These are phyloP conservation scores for Parazoanthus atlanticus DNA, from an alignment of 92 coral and sea anemone genomes.

Conservation along the genomic window DNA sequence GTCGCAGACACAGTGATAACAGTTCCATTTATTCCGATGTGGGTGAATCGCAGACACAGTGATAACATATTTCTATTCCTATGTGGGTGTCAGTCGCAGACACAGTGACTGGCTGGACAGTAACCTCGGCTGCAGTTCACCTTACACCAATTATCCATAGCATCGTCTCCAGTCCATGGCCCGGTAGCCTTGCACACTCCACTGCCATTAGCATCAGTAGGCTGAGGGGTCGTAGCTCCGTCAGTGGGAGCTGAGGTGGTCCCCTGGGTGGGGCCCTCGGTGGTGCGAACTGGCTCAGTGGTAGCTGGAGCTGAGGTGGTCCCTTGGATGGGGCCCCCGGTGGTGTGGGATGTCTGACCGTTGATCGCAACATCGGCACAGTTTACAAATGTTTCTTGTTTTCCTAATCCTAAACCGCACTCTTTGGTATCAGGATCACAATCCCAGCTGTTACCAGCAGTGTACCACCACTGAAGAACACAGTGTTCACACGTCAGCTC, in stretches of 20 bases:
- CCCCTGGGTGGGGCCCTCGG: background rate
- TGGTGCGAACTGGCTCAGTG: background rate
- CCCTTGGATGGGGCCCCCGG: background rate
- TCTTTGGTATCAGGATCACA: background rate
- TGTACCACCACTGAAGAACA: constrained; percentile 52
- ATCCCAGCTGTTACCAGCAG: constrained; percentile 33
- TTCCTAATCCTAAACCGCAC: background rate
- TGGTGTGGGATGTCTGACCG: background rate
- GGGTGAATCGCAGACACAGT: background rate
- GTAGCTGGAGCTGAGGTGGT: background rate
- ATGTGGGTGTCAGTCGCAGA: background rate
- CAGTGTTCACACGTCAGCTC: constrained; percentile 49
- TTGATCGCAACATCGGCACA: constrained; percentile 41
- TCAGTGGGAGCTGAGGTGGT: background rate
- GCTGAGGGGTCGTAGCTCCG: background rate
- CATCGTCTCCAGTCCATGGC: background rate
- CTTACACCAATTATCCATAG: background rate
- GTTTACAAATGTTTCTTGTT: constrained; percentile 32
- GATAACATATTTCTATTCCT: no score
- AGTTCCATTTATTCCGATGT: no score
- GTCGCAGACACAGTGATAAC: background rate
- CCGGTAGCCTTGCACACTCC: background rate
- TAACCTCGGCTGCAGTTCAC: background rate
- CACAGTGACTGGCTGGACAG: constrained; percentile 6
- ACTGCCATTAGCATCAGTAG: background rate